Percentiles rank a stretch among this genome's conserved stretches.
Conservation (phyloP, 2,797 vertebrate genomes). For the Cirrhinus molitorella region DNA sequence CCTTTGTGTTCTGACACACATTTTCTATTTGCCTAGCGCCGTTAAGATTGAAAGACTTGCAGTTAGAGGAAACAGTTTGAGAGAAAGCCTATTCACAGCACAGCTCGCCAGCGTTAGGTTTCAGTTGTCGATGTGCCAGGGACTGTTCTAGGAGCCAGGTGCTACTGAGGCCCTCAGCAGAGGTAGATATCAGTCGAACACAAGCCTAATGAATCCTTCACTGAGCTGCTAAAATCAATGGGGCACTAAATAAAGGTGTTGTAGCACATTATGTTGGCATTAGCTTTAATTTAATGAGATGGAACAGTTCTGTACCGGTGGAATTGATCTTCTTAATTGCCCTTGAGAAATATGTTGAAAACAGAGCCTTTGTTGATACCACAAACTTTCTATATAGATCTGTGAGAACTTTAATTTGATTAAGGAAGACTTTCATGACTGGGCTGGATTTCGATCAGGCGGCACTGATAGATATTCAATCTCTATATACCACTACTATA, state of each 20-base stretch:
- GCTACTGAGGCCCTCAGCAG: constrained; percentile 34
- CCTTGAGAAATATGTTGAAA: constrained; percentile 57
- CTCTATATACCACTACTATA: not conserved
- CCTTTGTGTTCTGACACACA: constrained; percentile 26
- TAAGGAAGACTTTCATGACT: constrained; percentile 35
- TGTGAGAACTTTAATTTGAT: constrained; percentile 36
- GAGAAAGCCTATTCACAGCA: constrained; percentile 40
- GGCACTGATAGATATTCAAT: constrained; percentile 12
- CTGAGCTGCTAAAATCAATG: constrained; percentile 71
- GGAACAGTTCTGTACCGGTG: constrained; percentile 49
- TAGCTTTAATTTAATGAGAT: constrained; percentile 65
- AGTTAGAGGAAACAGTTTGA: constrained; percentile 20
- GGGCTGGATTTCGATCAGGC: constrained; percentile 29
- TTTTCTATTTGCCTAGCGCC: constrained; percentile 23
- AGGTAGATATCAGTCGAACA: constrained; percentile 59
- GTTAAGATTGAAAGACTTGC: constrained; percentile 4
- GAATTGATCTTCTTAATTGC: constrained; percentile 65
- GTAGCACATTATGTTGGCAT: constrained; percentile 65
- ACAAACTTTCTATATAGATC: constrained; percentile 53
- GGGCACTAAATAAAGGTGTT: constrained; percentile 69
- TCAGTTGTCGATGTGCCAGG: constrained; percentile 49
- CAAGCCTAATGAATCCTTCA: constrained; percentile 70
- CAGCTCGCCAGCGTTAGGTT: constrained; percentile 32
- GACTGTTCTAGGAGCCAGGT: constrained; percentile 42
- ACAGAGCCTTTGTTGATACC: constrained; percentile 30